Conservation (phyloP, 2,797 vertebrate species). For the Chelidonichthys spinosus region DNA sequence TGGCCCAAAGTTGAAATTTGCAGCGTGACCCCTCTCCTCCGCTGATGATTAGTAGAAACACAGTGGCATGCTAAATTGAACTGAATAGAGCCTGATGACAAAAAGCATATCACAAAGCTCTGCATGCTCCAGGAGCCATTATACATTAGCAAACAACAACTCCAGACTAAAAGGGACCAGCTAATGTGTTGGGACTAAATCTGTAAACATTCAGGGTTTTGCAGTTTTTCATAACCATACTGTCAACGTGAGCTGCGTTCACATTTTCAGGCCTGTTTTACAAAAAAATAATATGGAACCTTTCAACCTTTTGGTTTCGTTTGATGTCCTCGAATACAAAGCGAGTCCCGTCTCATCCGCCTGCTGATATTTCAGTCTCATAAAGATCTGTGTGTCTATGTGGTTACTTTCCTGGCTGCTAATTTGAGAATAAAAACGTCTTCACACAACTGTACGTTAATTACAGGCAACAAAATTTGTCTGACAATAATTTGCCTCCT, state of each 20-base stretch:
- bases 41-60: not conserved
- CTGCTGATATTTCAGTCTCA: slow-evolving; percentile 13
- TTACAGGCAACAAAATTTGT: slow-evolving; percentile 12
- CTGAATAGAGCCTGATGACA: not conserved
- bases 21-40: not conserved
- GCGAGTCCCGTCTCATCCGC: not conserved
- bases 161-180: not conserved
- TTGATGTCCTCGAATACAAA: slow-evolving; percentile 23
- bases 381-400: not conserved
- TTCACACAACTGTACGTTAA: not conserved
- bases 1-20: not conserved
- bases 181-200: not conserved
- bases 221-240: slow-evolving; percentile 14
- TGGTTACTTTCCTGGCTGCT: slow-evolving; percentile 8
- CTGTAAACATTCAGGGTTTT: slow-evolving; percentile 12
- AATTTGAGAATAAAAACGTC: slow-evolving; percentile 23
- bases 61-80: no score
- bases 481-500: not conserved
- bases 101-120: not conserved
- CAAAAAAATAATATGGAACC: not conserved
- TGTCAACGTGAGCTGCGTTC: slow-evolving; percentile 7
- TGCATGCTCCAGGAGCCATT: not conserved
- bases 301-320: slow-evolving; percentile 5
- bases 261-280: slow-evolving; percentile 17
- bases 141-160: not conserved